A percentile compares a stretch with the other conserved stretches of the same genome.
These are phyloP conservation scores for Camponotus floridanus DNA, from an alignment of 1,140 invertebrate genomes.

Conservation along the genomic window DNA sequence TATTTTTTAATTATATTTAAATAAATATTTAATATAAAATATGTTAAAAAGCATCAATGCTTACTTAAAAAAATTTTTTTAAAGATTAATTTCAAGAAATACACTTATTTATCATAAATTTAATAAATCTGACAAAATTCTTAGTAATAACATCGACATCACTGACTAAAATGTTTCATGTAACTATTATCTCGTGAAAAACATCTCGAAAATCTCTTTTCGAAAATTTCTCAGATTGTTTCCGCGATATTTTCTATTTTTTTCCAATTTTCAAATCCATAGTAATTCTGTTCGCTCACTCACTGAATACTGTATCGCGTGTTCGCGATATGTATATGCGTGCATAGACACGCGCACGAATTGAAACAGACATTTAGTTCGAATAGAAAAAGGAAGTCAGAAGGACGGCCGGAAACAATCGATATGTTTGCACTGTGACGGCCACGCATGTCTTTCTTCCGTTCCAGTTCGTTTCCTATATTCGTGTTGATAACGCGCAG, in stretches of 20 bases:
- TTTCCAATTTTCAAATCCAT: not conserved
- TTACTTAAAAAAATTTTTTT: not conserved
- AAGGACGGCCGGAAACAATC: conserved; percentile 64
- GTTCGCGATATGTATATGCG: not conserved
- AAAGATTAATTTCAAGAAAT: not conserved
- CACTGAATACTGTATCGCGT: not conserved
- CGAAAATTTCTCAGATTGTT: not conserved
- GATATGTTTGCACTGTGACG: conserved; percentile 70
- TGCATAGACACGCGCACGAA: conserved; percentile 25
- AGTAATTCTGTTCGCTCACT: not conserved
- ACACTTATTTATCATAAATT: too few relatives aligned
- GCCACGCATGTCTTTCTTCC: conserved; percentile 62
- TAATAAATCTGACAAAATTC: not conserved
- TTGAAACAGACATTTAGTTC: conserved; percentile 23
- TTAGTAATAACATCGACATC: not conserved
- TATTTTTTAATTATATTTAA: not conserved
- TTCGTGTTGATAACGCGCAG: conserved; percentile 25
- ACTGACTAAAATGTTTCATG: not conserved
- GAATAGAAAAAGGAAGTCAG: conserved; percentile 47
- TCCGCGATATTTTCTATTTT: not conserved
- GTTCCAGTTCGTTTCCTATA: conserved; percentile 50
- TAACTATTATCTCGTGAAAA: not conserved
- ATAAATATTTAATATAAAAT: not conserved
- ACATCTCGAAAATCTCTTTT: not conserved
- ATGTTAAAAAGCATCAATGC: not conserved